Evolutionary conservation across 1,140 invertebrate genomes (phyloP), one percentile per base, ranked within the genome.

Genomic region (Eurosta solidaginis): DNA sequence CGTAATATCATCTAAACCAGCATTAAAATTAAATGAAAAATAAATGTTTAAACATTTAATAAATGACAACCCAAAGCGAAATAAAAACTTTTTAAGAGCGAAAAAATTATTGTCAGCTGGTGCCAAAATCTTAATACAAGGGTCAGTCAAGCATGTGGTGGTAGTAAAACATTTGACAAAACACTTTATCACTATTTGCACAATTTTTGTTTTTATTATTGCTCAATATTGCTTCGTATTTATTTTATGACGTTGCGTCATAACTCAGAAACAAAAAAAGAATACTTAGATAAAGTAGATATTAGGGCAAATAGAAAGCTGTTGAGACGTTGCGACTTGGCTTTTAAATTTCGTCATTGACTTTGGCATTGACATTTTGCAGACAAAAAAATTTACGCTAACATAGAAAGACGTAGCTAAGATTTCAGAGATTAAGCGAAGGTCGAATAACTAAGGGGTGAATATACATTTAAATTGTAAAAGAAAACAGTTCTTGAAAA

Each of bases 341-440:
- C 33, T 7, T 36, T 36, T 40, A 1, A 25, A 5, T 63, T 63
- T 33, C 9, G 9, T 49, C 45, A 47, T 52, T 25, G 59, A 40
- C 59, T n/a, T 68, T 68, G 59, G 6, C 59, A 68, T 68, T 68
- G 59, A 68, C 33, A 68, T 68, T 68, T 68, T 36, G 59, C 59
- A 17, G 20, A 2, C 17, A 40, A 10, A 14, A 68, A n/a, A 29
- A 68, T 10, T 36, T 17, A 2, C 50, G 5, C 33, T 5, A 9
- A 40, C 10, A 7, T 20, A 68, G 1, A 17, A 36, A 68, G n/a
- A 40, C 20, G 22, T 40, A 20, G 33, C 17, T 2, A 20, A 68
- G 22, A n/a, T n/a, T n/a, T n/a, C n/a, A n/a, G n/a, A 33, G 9
- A 0, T 1, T 33, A n/a, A n/a, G 29, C 14, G 49, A 52, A 52